Evolutionary conservation across 2,888 invertebrate genomes (phyloP), one percentile per base, ranked within the genome.

Genomic region (Ectemnius continuus): DNA sequence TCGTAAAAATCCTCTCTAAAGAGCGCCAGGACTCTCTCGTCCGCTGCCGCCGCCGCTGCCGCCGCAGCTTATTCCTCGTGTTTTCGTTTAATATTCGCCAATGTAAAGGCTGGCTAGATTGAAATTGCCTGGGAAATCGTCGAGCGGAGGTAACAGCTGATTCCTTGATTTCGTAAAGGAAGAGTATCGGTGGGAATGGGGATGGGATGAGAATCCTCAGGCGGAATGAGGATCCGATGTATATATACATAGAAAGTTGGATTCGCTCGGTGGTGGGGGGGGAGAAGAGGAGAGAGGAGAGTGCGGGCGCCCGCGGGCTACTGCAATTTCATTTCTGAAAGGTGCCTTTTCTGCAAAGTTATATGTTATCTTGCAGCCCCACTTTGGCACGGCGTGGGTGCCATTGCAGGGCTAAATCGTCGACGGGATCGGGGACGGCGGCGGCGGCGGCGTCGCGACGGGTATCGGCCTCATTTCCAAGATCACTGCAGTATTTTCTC

Each of bases 401-500:
- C 67, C 77, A 56, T 63, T 59, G 66, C 58, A 23, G 18, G 64
- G 23, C 73, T 78, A 76, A 81, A 81, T 82, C 79, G 78, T 66
- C 74, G 70, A 57, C 61, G 16, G 67, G 71, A 76, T 79, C 76
- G 59, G 56, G 70, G 67, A 79, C 78, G 76, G 61, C 23, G 52
- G 61, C 63, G 73, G 68, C 58, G 61, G 61, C 65, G 74, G 70
- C 77, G 74, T 71, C n/a, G n/a, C n/a, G n/a, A n/a, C n/a, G 69
- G 67, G 73, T 76, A 79, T 79, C 81, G 76, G 76, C 68, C 73
- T 76, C 75, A 52, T 75, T 71, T 60, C 67, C 60, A 73, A 72
- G 79, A 83, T 83, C 81, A 63, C 77, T 74, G 69, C 73, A 76
- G 76, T 80, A 77, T 80, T 80, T 84, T 84, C 77, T 66, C 69